Evolutionary conservation across 1,140 invertebrate species (phyloP), one percentile per base, ranked within the genome.

Genomic region (Pogonus chalceus): DNA sequence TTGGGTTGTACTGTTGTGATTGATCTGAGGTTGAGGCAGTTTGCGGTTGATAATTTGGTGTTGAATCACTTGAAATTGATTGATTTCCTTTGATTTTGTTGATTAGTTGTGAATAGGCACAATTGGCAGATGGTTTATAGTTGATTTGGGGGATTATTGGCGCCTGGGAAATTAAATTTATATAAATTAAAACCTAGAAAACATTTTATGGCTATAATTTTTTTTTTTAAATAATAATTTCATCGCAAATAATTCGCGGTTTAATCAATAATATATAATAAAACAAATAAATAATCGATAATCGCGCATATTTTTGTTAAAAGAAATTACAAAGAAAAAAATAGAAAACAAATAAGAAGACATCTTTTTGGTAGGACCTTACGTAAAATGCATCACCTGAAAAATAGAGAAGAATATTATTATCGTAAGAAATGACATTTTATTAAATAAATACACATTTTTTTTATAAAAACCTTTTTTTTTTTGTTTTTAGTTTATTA

Each of bases 71-170:
- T 60, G 71, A 60, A 16, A 72, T 69, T 3, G 77, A 70, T 54
- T 75, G 79, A 58, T 81, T 79, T n/a, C 85, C 86, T 55, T 85
- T 84, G 56, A 90, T 89, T 69, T 86, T 84, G 60, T 83, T 88
- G 16, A 91, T 85, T 43, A 91, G 73, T 76, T 89, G 83, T 12
- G 85, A 88, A 68, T 92, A 92, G 39, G 88, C 82, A 70, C 87
- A 91, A 71, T 90, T 83, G 0, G 84, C 82, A 4, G 87, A 87
- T 23, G 87, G 86, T 64, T 85, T 85, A 68, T 88, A 88, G 50
- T 79, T 77, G 57, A 89, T 83, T 59, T 74, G 80, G 23, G 82
- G 81, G 60, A 84, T 81, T 37, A 76, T 78, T 3, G 79, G 79
- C 31, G 81, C 80, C 79, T 83, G 68, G n/a, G n/a, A n/a, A n/a